Conservation (phyloP, 1,140 invertebrate species). For the Schlechtendalia chinensis region DNA sequence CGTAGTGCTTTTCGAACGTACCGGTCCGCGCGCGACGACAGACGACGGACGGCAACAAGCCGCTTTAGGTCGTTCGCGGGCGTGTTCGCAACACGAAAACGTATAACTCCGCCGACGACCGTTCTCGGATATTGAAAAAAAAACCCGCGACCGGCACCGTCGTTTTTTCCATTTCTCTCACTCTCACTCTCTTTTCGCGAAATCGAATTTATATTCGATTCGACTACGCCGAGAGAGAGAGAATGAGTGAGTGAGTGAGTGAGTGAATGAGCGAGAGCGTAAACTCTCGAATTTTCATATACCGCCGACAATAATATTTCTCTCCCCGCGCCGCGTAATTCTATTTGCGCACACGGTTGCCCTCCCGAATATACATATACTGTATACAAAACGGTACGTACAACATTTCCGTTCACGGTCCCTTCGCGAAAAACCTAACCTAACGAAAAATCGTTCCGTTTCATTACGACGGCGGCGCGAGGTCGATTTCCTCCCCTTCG, state of each 20-base stretch:
- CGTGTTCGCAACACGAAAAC: no score
- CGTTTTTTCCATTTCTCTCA: no score
- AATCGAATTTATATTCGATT: constrained; percentile 37
- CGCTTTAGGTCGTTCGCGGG: no score
- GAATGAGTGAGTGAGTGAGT: no score
- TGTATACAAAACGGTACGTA: no score
- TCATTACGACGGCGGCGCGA: background rate
- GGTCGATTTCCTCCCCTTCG: background rate
- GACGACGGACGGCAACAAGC: no score
- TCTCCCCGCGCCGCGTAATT: background rate
- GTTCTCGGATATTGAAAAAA: background rate
- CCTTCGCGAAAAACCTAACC: no score
- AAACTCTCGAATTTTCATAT: constrained; percentile 19
- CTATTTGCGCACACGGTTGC: constrained; percentile 12
- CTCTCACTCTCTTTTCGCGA: background rate
- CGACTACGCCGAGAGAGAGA: no score
- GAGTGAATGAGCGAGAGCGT: background rate
- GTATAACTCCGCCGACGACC: background rate
- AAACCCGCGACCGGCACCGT: background rate
- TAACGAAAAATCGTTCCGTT: constrained; percentile 9
- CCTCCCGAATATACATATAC: no score
- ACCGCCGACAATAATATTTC: background rate
- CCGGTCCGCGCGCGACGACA: no score
- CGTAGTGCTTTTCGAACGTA: no score
- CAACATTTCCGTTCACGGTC: background rate